A percentile compares a stretch with the other conserved stretches of the same genome.
Evolutionary conservation across 2,888 invertebrate species (phyloP).

Genomic region (Schizotus pectinicornis): DNA sequence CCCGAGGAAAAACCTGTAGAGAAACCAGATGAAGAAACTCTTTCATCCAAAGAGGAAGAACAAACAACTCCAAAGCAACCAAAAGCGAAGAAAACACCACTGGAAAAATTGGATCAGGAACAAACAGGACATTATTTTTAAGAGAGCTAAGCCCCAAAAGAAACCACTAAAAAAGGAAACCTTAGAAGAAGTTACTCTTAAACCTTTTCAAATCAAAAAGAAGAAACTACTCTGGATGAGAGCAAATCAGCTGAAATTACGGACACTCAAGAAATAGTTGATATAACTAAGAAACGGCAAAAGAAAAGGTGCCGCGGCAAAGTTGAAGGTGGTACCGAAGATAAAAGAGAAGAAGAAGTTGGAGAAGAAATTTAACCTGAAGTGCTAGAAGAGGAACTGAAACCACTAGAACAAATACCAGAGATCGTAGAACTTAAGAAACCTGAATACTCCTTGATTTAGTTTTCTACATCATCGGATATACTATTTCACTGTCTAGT

Average conservation of each 20-base stretch:
- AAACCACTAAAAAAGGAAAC: constrained; percentile 63
- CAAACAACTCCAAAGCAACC: too few species aligned
- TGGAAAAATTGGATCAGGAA: constrained; percentile 56
- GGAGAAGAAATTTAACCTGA: neutral
- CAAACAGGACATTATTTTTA: constrained; percentile 65
- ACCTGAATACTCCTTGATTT: too few species aligned
- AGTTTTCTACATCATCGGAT: too few species aligned
- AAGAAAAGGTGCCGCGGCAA: neutral
- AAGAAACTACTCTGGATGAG: constrained; percentile 39
- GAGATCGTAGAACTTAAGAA: constrained; percentile 15
- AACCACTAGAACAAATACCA: too few species aligned
- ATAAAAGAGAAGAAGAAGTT: neutral
- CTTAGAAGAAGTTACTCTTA: constrained; percentile 58
- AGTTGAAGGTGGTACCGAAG: neutral
- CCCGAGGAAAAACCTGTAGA: constrained; percentile 46
- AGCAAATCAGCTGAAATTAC: neutral
- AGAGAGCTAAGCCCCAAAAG: constrained; percentile 55
- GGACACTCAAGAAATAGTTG: neutral
- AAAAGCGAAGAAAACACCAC: too few species aligned
- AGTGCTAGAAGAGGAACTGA: neutral
- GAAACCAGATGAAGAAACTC: constrained; percentile 55
- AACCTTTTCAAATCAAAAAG: constrained; percentile 51
- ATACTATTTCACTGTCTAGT: too few species aligned
- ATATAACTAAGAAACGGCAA: too few species aligned
- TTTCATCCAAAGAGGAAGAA: too few species aligned